Base-by-base conservation (phyloP, 1,140 invertebrate genomes). In the Dermatophagoides farinae region DNA sequence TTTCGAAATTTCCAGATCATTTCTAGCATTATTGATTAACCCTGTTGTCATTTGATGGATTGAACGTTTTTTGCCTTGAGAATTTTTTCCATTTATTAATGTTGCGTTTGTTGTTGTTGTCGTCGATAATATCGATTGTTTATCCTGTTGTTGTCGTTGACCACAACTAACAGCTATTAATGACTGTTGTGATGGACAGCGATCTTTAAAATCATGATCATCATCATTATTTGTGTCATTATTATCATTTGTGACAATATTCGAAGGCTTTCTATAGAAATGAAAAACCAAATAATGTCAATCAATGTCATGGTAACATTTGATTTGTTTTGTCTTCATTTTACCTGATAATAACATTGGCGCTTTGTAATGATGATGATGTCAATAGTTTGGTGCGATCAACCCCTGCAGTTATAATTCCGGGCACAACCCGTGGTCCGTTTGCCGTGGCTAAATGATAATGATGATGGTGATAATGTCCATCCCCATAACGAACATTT, bases 391-490 rank as follows among this genome's bases (percentile, higher is more conserved):
- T 68, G 5, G 68, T 69, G 31, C 69, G 69, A 22, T 70, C 68
- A n/a, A 70, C 66, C 40, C 69, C 67, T 18, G 74, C 71, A 62
- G 76, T 76, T 69, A 80, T 76, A 68, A 79, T 78, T 37, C 77
- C 78, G 68, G 79, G 80, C 61, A 82, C 76, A 63, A 79, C 76
- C 62, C 78, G 71, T 12, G 80, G 80, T 63, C 80, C 78, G 69
- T 82, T 81, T 68, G 75, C 73, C 22, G 76, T 75, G 60, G 75
- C 68, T 64, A 74, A 70, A 31, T 62, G 51, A 31, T 31, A 8
- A 31, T 31, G 31, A 31, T 31, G 31, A 31, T n/a, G n/a, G n/a
- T n/a, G n/a, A 49, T 49, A 18, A 54, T 41, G 31, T 66, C 79
- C 75, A 39, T 64, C 58, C 67, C 79, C 75, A 75, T 81, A 77